A percentile compares a stretch with the other conserved stretches of the same genome.
Conservation (phyloP, 2,113 vertebrate genomes). For the human region GRCh38 chr3:78457501-78458000, state of each 20-base stretch:
- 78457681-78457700: not conserved
- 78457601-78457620: not conserved
- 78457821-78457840: not conserved
- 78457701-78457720: not conserved
- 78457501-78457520: not conserved
- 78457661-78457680: not conserved
- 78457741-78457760: not conserved
- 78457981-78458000: conserved; percentile 63
- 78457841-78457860: conserved; percentile 45
- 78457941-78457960: conserved; percentile 61
- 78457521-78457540: not conserved
- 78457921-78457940: conserved; percentile 72
- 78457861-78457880: conserved; percentile 53
- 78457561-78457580: not conserved
- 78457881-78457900: conserved; percentile 43
- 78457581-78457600: not conserved
- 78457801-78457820: not conserved
- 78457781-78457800: not conserved
- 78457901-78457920: conserved; percentile 64
- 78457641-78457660: not conserved
- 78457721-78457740: not conserved
- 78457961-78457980: conserved; percentile 64
- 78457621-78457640: not conserved
- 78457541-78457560: not conserved
- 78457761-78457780: not conserved